phyloP scores from a whole-genome alignment of 2,113 vertebrate species.

The Camelus dromedarius region DNA sequence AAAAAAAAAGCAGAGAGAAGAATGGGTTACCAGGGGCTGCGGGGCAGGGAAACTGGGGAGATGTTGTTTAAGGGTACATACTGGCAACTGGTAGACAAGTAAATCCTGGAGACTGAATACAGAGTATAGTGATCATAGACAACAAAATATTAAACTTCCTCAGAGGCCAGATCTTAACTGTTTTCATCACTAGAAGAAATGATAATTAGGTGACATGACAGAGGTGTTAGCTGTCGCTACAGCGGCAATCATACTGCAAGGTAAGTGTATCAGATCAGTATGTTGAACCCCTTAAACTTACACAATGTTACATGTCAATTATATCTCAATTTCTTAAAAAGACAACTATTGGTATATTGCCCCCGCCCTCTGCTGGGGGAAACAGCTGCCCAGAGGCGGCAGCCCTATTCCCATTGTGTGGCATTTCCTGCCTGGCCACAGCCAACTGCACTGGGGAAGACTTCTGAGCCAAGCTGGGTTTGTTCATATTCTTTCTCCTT shows the following conservation, averaged over 20 bases:
- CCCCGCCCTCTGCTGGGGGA: background rate
- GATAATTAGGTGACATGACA: background rate
- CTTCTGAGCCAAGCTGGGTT: background rate
- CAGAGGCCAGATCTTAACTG: background rate
- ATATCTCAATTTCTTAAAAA: background rate
- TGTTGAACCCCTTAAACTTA: background rate
- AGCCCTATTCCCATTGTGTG: background rate
- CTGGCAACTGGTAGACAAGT: background rate
- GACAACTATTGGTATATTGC: background rate
- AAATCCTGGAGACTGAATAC: background rate
- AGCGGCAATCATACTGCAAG: background rate
- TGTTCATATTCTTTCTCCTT: background rate
- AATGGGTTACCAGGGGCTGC: background rate
- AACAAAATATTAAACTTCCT: background rate
- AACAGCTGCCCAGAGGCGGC: fast-evolving
- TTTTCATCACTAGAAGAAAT: background rate
- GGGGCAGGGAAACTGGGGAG: background rate
- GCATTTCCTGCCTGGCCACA: background rate
- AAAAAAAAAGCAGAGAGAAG: background rate
- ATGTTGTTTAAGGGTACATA: background rate
- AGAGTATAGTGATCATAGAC: background rate
- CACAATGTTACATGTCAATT: background rate
- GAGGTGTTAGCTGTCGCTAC: background rate
- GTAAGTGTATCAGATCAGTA: background rate
- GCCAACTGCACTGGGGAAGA: fast-evolving